Conservation (phyloP, 2,113 vertebrate genomes). For the Cavia porcellus region DNA sequence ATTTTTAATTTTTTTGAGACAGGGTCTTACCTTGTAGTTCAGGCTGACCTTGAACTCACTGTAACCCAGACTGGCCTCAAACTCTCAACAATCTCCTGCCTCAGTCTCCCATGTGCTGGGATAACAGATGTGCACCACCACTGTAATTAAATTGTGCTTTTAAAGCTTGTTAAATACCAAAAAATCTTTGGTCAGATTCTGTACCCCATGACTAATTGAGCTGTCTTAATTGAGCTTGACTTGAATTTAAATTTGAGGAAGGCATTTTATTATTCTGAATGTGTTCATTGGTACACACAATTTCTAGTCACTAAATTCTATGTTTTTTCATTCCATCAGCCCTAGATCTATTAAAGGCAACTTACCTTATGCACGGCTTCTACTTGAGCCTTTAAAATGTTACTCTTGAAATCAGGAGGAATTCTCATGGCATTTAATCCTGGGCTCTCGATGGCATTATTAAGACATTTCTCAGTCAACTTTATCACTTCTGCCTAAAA, state of each 20-base stretch:
- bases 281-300: neutral
- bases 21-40: too few relatives aligned
- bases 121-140: too few relatives aligned
- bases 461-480: conserved; percentile 94
- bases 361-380: conserved; percentile 93
- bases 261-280: neutral
- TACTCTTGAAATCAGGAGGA: conserved; percentile 95
- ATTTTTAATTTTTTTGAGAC: too few relatives aligned
- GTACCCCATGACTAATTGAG: neutral
- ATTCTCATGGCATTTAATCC: conserved; percentile 81
- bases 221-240: neutral
- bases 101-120: too few relatives aligned
- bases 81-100: too few relatives aligned
- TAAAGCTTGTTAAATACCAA: neutral
- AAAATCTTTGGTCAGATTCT: neutral
- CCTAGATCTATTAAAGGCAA: neutral
- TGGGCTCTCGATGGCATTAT: conserved; percentile 91
- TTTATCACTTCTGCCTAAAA: conserved; percentile 94
- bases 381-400: conserved; percentile 95
- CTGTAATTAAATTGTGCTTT: neutral
- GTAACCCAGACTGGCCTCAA: too few relatives aligned
- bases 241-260: neutral
- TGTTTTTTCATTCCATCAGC: neutral
- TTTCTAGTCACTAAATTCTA: neutral
- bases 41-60: too few relatives aligned